Evolutionary conservation across 1,140 invertebrate genomes (phyloP).

Genomic region (Trichogramma pretiosum): DNA sequence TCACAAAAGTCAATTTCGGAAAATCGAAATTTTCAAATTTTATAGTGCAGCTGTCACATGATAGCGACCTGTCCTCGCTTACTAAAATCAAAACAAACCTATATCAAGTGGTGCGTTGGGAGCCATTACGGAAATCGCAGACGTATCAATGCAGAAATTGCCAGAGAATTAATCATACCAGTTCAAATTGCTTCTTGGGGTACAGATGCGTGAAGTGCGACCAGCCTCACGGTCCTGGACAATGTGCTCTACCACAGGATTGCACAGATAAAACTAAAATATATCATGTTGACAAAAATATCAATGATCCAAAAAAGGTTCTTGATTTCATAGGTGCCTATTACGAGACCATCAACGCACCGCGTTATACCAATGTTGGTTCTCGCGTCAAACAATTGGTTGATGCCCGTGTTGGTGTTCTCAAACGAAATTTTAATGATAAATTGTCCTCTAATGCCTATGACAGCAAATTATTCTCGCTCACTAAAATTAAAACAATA

Average conservation of each 20-base stretch:
- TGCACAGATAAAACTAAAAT: too few relatives aligned
- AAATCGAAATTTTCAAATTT: background rate
- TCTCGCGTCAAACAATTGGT: too few relatives aligned
- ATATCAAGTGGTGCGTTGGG: conserved; percentile 8
- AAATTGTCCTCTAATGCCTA: too few relatives aligned
- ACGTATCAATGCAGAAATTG: conserved; percentile 14
- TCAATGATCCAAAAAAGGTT: too few relatives aligned
- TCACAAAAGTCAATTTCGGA: conserved; percentile 5
- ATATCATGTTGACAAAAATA: too few relatives aligned
- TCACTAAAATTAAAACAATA: conserved; percentile 17
- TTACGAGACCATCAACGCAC: too few relatives aligned
- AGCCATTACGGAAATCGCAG: conserved; percentile 5
- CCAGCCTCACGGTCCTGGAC: too few relatives aligned
- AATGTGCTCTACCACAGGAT: too few relatives aligned
- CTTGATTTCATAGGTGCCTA: too few relatives aligned
- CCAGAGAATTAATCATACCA: conserved; percentile 11
- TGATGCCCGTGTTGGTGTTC: too few relatives aligned
- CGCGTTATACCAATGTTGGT: too few relatives aligned
- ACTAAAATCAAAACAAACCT: background rate
- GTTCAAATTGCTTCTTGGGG: conserved; percentile 12
- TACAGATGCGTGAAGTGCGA: conserved; percentile 21
- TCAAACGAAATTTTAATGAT: too few relatives aligned
- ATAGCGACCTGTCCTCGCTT: conserved; percentile 1
- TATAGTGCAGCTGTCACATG: conserved; percentile 7
- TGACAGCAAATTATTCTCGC: conserved; percentile 5